phyloP scores from a whole-genome alignment of 2,888 invertebrate species.

The Catotricha subobsoleta region DNA sequence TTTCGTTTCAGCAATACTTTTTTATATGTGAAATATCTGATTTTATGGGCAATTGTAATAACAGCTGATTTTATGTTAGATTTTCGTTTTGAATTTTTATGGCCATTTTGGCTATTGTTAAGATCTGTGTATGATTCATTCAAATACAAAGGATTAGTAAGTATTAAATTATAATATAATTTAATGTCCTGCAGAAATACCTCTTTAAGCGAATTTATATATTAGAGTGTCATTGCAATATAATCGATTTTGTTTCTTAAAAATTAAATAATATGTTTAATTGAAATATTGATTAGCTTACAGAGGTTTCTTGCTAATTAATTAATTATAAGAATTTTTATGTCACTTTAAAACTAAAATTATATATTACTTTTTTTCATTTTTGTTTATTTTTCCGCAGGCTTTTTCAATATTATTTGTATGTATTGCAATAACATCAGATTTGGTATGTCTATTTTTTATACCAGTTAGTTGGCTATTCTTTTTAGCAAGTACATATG shows the following conservation, averaged over 20 bases:
- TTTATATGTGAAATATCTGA: constrained; percentile 85
- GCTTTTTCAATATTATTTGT: constrained; percentile 97
- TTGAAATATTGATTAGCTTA: too few species aligned
- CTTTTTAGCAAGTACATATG: constrained; percentile 95
- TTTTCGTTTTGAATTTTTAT: constrained; percentile 96
- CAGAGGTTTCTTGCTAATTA: too few species aligned
- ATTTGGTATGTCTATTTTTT: constrained; percentile 97
- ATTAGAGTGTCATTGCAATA: too few species aligned
- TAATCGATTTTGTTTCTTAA: too few species aligned
- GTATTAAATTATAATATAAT: constrained; percentile 30
- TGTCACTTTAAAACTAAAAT: too few species aligned
- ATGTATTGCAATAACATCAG: constrained; percentile 92
- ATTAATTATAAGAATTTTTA: too few species aligned
- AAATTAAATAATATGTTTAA: too few species aligned
- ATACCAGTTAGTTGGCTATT: constrained; percentile 96
- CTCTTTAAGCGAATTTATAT: too few species aligned
- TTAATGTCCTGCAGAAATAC: too few species aligned
- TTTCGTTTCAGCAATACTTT: constrained; percentile 84
- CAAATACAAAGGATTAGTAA: constrained; percentile 93
- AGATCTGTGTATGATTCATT: constrained; percentile 93
- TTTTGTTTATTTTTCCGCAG: constrained; percentile 34
- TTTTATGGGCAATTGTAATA: constrained; percentile 88
- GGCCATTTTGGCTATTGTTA: constrained; percentile 95
- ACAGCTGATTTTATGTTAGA: constrained; percentile 92
- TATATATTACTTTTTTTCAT: too few species aligned